Evolutionary conservation across 2,797 vertebrate genomes (phyloP).

Genomic region (Brachyrhaphis roseni): DNA sequence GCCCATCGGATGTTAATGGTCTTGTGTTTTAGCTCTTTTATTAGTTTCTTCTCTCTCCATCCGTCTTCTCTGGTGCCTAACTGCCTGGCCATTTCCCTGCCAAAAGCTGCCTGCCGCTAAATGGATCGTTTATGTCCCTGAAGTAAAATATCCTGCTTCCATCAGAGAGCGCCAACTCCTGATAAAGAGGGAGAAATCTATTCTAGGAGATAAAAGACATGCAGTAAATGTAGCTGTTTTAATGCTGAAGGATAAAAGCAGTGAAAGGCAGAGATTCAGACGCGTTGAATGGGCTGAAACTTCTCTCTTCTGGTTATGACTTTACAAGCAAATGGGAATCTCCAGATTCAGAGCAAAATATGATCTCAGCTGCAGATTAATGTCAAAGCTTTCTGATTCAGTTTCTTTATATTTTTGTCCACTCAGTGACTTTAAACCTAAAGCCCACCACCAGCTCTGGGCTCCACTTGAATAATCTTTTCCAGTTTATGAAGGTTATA

Average conservation of each 20-base stretch:
- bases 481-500: background rate
- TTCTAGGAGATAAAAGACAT: constrained; percentile 27
- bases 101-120: constrained; percentile 42
- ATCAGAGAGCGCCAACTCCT: constrained; percentile 11
- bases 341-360: background rate
- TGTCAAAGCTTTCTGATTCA: background rate
- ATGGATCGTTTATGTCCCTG: constrained; percentile 28
- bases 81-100: constrained; percentile 17
- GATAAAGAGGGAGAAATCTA: constrained; percentile 15
- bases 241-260: constrained; percentile 6
- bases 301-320: constrained; percentile 17
- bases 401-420: background rate
- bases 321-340: constrained; percentile 28
- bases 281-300: constrained; percentile 25
- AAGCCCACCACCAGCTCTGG: background rate
- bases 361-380: background rate
- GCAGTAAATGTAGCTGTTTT: constrained; percentile 12
- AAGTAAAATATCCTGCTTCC: constrained; percentile 42
- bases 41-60: constrained; percentile 45
- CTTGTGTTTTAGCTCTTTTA: constrained; percentile 11
- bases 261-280: constrained; percentile 1
- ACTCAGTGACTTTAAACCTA: background rate
- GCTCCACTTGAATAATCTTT: background rate
- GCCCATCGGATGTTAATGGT: background rate
- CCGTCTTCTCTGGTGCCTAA: constrained; percentile 38